A percentile compares a stretch with the other conserved stretches of the same genome.
These are phyloP conservation scores for Nannoperca obscura DNA, from an alignment of 2,797 vertebrate species.

Conservation along the genomic window DNA sequence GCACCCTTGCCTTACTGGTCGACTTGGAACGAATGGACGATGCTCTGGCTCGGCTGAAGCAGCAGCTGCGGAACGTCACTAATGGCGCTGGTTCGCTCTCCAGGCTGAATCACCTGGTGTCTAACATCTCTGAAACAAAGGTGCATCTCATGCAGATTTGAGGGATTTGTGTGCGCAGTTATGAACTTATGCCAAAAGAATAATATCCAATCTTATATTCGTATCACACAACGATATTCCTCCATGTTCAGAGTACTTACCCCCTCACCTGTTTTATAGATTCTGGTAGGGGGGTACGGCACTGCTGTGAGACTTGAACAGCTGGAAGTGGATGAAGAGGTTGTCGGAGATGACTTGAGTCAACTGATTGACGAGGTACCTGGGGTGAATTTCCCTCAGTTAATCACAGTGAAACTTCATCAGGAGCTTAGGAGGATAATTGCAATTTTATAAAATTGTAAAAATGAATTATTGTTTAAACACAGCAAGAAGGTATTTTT, in stretches of 20 bases:
- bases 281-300: constrained; percentile 73
- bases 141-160: constrained; percentile 68
- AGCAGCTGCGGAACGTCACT: constrained; percentile 77
- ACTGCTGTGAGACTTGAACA: constrained; percentile 74
- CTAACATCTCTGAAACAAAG: constrained; percentile 80
- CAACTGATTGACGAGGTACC: constrained; percentile 87
- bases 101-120: constrained; percentile 81
- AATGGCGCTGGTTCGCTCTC: constrained; percentile 55
- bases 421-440: neutral
- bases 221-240: neutral
- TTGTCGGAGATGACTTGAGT: constrained; percentile 78
- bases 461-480: constrained; percentile 21
- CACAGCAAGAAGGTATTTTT: constrained; percentile 2
- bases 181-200: neutral
- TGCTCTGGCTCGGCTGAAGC: constrained; percentile 78
- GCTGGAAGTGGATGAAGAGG: constrained; percentile 81
- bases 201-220: neutral
- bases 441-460: neutral
- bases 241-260: neutral
- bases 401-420: constrained; percentile 26
- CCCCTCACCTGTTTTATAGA: constrained; percentile 68
- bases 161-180: neutral
- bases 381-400: constrained; percentile 10
- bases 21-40: constrained; percentile 81
- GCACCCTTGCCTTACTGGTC: constrained; percentile 81